Conservation (phyloP, 2,113 vertebrate species). For the Mellivora capensis region DNA sequence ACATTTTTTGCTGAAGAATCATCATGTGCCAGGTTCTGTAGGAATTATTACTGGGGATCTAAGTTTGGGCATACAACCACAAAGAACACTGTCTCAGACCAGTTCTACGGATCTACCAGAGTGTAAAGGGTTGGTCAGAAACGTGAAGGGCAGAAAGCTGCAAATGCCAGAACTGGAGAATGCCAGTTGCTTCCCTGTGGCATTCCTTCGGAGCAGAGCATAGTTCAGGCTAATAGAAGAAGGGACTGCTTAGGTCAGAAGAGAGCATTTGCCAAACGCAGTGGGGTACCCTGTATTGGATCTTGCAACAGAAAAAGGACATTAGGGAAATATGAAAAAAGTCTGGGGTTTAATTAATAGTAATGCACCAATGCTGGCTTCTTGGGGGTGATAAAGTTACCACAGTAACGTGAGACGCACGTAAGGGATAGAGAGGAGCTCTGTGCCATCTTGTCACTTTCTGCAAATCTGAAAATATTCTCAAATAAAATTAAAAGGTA, state of each 20-base stretch:
- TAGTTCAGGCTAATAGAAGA: not conserved
- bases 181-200: not conserved
- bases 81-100: not conserved
- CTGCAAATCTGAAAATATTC: not conserved
- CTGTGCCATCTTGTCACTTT: not conserved
- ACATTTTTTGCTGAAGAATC: not conserved
- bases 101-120: not conserved
- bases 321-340: not conserved
- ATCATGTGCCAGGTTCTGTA: not conserved
- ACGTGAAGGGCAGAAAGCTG: not conserved
- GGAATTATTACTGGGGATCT: not conserved
- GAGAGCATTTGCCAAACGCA: not conserved
- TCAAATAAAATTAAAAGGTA: not conserved
- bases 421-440: not conserved
- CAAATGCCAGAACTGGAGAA: not conserved
- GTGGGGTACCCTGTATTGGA: not conserved
- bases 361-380: not conserved
- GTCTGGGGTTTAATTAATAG: not conserved
- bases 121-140: not conserved
- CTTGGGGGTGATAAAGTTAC: not conserved
- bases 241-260: not conserved
- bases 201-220: not conserved
- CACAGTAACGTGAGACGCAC: not conserved
- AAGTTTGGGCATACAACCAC: not conserved
- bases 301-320: not conserved